Base-by-base conservation (phyloP, 2,797 vertebrate species). In the Anguilla pacifica region DNA sequence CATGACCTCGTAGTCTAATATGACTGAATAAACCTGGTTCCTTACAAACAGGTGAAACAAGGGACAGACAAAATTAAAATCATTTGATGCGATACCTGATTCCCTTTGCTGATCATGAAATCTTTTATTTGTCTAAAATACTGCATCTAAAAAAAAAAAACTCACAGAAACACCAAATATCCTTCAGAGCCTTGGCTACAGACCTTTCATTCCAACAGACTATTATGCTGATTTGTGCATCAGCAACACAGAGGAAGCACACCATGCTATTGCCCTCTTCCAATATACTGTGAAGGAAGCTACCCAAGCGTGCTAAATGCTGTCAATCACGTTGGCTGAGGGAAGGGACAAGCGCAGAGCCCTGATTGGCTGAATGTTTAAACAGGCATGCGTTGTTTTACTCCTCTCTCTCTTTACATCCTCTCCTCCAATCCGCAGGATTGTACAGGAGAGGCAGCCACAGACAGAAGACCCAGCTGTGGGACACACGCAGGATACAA, bases 191-290 rank as follows among this genome's bases (percentile, higher is more conserved):
- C 77, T 49, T 94, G 94, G 91, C 92, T 91, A 92, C 93, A 95
- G 90, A 94, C 92, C 89, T 91, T 94, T 93, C 94, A 93, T 92
- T 90, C 90, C 39, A 7, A 85, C 61, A 53, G 64, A 91, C 89
- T 15, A 77, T 39, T 77, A 77, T 77, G 72, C 72, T 39, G 72
- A 77, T 77, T 39, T 77, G 13, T 1, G 31, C 19, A 10, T 6
- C 43, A 0, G 72, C 25, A 19, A 77, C 5, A 5, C 72, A 19
- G 10, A 77, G 77, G n/a, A 81, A 25, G 77, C 22, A n/a, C 10
- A 19, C 22, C 2, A 11, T 81, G 22, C 19, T 25, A 43, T 49
- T 22, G 3, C 19, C 17, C 19, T 43, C n/a, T 49, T n/a, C 43
- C 22, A 9, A 46, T 77, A 17, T 17, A 19, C 72, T 77, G 35